A percentile compares a stretch with the other conserved stretches of the same genome.
Conservation (phyloP, 2,797 vertebrate species). For the Steatocranus sp. region DNA sequence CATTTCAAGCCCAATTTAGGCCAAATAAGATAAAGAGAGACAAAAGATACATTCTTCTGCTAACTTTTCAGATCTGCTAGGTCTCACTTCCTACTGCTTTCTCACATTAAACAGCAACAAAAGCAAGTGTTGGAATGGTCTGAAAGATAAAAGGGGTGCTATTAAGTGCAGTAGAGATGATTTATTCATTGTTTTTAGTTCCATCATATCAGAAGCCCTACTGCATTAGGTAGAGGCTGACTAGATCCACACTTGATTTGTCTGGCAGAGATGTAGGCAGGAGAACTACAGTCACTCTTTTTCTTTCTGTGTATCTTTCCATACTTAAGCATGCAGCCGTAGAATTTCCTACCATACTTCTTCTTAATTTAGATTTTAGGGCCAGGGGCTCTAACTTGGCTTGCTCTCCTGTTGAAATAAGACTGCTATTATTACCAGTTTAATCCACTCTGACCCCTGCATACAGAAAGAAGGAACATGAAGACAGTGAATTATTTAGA, state of each 20-base stretch:
- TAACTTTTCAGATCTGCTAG: background rate
- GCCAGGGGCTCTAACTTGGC: background rate
- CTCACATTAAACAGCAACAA: conserved; percentile 16
- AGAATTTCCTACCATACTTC: background rate
- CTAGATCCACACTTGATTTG: conserved; percentile 31
- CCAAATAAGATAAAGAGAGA: background rate
- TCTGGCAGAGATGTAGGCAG: conserved; percentile 13
- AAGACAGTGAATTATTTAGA: conserved; percentile 34
- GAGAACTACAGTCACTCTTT: background rate
- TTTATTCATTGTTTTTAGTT: conserved; percentile 46
- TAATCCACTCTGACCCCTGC: conserved; percentile 23
- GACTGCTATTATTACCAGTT: background rate
- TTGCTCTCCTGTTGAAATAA: background rate
- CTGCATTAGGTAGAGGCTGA: conserved; percentile 1
- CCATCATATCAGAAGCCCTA: conserved; percentile 25
- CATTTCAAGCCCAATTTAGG: conserved; percentile 15
- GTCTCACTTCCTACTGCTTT: background rate
- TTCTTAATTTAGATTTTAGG: conserved; percentile 22
- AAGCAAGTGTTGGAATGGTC: conserved; percentile 6
- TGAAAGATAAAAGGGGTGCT: conserved; percentile 43
- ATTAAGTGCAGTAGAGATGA: conserved; percentile 30
- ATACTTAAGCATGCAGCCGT: background rate
- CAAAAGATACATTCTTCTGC: background rate
- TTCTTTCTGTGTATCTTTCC: background rate
- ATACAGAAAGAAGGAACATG: conserved; percentile 10